Percentiles rank a stretch among this genome's conserved stretches.
phyloP scores from a whole-genome alignment of 2,888 invertebrate genomes.

The Drosophila nigricruria region DNA sequence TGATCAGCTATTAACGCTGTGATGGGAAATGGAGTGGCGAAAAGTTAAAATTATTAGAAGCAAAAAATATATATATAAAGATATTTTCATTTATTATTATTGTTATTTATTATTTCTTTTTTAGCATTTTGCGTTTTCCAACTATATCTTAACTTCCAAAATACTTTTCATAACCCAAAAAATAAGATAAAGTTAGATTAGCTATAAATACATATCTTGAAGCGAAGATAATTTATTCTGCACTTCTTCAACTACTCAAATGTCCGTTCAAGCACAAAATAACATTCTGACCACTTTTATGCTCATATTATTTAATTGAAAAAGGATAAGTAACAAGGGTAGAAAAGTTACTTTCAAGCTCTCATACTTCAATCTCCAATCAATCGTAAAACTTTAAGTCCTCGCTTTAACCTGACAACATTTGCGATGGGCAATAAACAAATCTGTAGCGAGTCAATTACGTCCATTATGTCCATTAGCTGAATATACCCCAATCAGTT shows the following conservation, averaged over 20 bases:
- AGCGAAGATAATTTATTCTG: not conserved
- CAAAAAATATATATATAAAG: too few relatives aligned
- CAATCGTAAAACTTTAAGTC: slow-evolving; percentile 1
- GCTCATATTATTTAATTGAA: not conserved
- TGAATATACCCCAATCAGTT: slow-evolving; percentile 37
- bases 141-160: too few relatives aligned
- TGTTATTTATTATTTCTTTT: not conserved
- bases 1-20: too few relatives aligned
- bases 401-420: slow-evolving; percentile 10
- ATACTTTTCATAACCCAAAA: too few relatives aligned
- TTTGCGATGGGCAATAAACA: slow-evolving; percentile 32
- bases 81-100: not conserved
- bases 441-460: slow-evolving; percentile 50
- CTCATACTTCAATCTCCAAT: not conserved
- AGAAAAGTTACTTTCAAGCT: not conserved
- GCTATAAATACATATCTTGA: too few relatives aligned
- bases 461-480: slow-evolving; percentile 50
- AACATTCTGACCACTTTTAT: not conserved
- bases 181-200: too few relatives aligned
- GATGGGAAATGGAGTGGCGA: too few relatives aligned
- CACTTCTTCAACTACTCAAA: not conserved
- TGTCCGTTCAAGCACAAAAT: not conserved
- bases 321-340: not conserved
- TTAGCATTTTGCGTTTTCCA: too few relatives aligned
- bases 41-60: too few relatives aligned